phyloP scores from a whole-genome alignment of 2,888 invertebrate genomes.

The Pachliopta kotzebuea region DNA sequence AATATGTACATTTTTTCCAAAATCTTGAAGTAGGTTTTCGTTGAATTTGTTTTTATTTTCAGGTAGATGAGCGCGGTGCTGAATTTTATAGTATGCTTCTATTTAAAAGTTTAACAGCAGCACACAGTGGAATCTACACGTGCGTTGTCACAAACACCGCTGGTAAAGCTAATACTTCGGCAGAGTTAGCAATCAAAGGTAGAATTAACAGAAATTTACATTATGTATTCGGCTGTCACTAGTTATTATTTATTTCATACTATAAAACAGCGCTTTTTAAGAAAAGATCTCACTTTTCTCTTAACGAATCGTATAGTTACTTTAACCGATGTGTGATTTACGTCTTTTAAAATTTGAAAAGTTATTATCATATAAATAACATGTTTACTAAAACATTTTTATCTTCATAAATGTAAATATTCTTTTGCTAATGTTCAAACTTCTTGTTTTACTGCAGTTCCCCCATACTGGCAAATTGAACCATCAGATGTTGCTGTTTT shows the following conservation, averaged over 20 bases:
- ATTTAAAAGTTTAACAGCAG: conserved; percentile 85
- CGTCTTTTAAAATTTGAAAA: too few species aligned
- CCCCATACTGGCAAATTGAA: conserved; percentile 88
- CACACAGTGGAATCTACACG: conserved; percentile 86
- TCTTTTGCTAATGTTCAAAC: too few species aligned
- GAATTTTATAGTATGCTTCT: conserved; percentile 87
- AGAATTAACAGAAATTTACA: conserved; percentile 35
- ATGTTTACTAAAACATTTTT: too few species aligned
- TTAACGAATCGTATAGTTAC: too few species aligned
- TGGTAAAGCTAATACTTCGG: conserved; percentile 86
- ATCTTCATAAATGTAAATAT: too few species aligned
- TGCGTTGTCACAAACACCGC: conserved; percentile 87
- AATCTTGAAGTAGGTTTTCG: neutral
- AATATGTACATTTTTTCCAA: neutral
- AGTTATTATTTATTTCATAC: neutral
- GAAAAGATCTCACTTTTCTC: too few species aligned
- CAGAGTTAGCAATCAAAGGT: conserved; percentile 87
- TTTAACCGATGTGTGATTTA: too few species aligned
- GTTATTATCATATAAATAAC: too few species aligned
- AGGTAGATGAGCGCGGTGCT: conserved; percentile 85
- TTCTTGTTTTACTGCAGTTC: conserved; percentile 74
- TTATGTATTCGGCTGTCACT: conserved; percentile 2
- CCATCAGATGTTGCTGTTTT: conserved; percentile 87
- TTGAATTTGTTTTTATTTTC: neutral
- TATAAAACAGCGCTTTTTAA: too few species aligned